Base-by-base conservation (phyloP, 1,140 invertebrate genomes). In the Argopecten irradians region DNA sequence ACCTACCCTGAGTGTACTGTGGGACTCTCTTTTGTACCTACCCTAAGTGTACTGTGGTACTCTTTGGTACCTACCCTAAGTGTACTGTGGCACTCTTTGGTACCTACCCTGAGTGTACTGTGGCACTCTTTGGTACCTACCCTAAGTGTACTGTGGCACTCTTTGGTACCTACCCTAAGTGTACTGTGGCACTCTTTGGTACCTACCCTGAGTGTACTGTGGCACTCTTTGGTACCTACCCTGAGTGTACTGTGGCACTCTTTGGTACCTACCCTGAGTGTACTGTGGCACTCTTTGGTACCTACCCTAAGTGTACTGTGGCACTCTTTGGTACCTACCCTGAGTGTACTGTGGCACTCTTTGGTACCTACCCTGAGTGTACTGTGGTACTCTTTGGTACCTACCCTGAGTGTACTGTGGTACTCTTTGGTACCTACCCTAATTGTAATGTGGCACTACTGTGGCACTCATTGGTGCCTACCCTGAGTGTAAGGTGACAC, bases 151-250 rank as follows among this genome's bases (percentile, higher is more conserved):
- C 96, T 97, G 34, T 97, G 92, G 0, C 96, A 97, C 93, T 97
- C 96, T 88, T 97, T n/a, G n/a, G n/a, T n/a, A 82, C 86, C 89
- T 88, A 95, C 95, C 93, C 92, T 94, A 11, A 97, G 93, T 2
- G 97, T 97, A 84, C 96, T 97, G 34, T 97, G 92, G 0, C 96
- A 97, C 93, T 97, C 96, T 88, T 97, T n/a, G n/a, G n/a, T n/a
- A 82, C 86, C 89, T 88, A 95, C 95, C 93, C 92, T 94, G 13
- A 97, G 93, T 2, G 97, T 97, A 84, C 96, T 97, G 34, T 97
- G 92, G 0, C 96, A 97, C 93, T 97, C 96, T 88, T 97, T n/a
- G n/a, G n/a, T n/a, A 82, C 86, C 89, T 88, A 95, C 95, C 93
- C 92, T 94, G 13, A 97, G 93, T 2, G 97, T 97, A 84, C 96